Conservation (phyloP, 2,797 vertebrate species). For the Pampus argenteus region DNA sequence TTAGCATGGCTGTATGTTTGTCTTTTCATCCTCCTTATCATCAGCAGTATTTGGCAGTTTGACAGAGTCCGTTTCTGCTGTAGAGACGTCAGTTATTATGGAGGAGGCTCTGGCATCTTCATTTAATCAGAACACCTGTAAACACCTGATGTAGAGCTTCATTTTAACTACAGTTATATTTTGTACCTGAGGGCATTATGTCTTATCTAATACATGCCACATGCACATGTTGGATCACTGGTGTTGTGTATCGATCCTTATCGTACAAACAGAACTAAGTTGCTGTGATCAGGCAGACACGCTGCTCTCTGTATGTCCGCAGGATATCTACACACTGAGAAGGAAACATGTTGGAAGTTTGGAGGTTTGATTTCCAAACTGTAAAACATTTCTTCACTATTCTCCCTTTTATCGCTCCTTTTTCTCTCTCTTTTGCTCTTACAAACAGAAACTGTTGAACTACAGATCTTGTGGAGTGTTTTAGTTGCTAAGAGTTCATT, state of each 20-base stretch:
- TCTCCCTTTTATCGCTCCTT: neutral
- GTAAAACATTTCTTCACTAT: neutral
- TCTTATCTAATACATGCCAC: neutral
- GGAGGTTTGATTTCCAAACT: neutral
- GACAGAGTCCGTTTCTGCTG: too few species aligned
- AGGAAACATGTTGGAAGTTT: neutral
- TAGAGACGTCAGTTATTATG: conserved; percentile 1
- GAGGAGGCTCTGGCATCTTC: neutral
- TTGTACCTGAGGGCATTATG: neutral
- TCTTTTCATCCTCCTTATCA: too few species aligned
- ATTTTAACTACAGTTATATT: neutral
- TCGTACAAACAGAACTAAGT: neutral
- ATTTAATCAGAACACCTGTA: neutral
- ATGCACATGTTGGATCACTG: neutral
- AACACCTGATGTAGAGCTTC: conserved; percentile 1
- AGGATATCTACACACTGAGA: neutral
- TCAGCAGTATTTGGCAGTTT: too few species aligned
- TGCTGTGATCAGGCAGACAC: neutral
- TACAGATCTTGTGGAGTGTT: too few species aligned
- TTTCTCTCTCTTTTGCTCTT: neutral
- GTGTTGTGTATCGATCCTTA: neutral
- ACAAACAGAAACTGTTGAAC: neutral
- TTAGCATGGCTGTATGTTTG: too few species aligned
- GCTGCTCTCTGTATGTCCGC: neutral
- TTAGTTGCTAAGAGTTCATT: neutral